Conservation (phyloP, 2,797 vertebrate genomes). For the Meriones psammophilus region DNA sequence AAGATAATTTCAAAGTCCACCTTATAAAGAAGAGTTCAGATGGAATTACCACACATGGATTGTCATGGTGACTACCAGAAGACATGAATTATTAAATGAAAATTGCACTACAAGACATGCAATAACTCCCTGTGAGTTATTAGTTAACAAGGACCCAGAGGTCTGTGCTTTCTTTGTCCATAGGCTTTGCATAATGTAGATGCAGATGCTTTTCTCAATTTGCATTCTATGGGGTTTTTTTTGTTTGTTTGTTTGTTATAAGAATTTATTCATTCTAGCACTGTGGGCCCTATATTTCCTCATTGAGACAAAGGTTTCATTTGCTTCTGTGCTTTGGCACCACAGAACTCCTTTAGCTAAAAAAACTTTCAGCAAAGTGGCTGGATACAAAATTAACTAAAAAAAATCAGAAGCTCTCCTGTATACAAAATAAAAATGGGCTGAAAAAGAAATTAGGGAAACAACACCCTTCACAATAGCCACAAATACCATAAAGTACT, state of each 20-base stretch:
- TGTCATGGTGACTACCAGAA: not conserved
- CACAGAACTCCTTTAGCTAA: no score
- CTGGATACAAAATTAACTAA: no score
- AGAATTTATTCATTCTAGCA: not conserved
- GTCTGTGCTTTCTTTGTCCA: not conserved
- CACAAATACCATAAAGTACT: no score
- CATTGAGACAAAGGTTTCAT: not conserved
- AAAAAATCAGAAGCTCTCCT: no score
- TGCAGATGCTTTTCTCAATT: conserved; percentile 7
- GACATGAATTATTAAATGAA: not conserved
- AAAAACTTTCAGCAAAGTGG: no score
- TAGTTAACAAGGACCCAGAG: not conserved
- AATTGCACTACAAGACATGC: not conserved
- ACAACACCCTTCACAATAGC: no score
- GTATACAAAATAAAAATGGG: no score
- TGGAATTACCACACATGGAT: not conserved
- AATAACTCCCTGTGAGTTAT: not conserved
- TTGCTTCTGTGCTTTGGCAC: no score
- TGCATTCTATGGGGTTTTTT: not conserved
- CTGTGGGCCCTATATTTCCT: not conserved
- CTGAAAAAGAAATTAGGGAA: no score
- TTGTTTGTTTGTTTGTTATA: no score
- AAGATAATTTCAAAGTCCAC: not conserved
- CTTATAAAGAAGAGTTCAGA: not conserved
- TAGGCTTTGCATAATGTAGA: not conserved